A percentile compares a stretch with the other conserved stretches of the same genome.
Evolutionary conservation across 2,113 vertebrate genomes (phyloP).

Genomic region (Aspiorhynchus laticeps): DNA sequence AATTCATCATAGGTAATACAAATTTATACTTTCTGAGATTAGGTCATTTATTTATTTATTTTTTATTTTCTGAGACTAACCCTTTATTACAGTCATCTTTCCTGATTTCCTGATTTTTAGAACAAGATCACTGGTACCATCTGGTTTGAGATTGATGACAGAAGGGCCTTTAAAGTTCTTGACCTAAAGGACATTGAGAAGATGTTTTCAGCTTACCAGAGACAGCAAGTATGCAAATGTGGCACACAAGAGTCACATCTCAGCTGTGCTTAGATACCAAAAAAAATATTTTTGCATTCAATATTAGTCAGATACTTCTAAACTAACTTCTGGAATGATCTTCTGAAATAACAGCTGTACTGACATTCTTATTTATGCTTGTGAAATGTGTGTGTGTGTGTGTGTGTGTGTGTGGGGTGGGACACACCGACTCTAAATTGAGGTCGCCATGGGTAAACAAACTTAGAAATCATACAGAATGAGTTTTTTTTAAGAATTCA

Average conservation of each 20-base stretch:
- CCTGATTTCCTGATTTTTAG: conserved; percentile 66
- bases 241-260: neutral
- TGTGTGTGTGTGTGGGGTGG: too few species aligned
- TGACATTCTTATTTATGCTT: too few species aligned
- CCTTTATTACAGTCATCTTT: neutral
- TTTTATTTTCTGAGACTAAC: conserved; percentile 7
- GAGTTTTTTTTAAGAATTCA: too few species aligned
- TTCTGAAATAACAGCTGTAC: too few species aligned
- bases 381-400: too few species aligned
- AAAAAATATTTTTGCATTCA: too few species aligned
- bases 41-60: neutral
- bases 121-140: conserved; percentile 90
- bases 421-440: too few species aligned
- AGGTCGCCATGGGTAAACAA: too few species aligned
- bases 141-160: conserved; percentile 95
- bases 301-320: neutral
- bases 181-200: conserved; percentile 96
- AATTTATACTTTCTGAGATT: neutral
- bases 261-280: too few species aligned
- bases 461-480: too few species aligned
- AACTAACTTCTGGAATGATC: neutral
- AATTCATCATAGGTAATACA: neutral
- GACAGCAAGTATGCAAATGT: conserved; percentile 76
- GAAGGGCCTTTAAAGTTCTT: conserved; percentile 87
- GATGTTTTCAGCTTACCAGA: conserved; percentile 97